Percentiles rank a stretch among this genome's conserved stretches.
Evolutionary conservation across 2,113 vertebrate genomes (phyloP).

Genomic region (Panthera tigris): DNA sequence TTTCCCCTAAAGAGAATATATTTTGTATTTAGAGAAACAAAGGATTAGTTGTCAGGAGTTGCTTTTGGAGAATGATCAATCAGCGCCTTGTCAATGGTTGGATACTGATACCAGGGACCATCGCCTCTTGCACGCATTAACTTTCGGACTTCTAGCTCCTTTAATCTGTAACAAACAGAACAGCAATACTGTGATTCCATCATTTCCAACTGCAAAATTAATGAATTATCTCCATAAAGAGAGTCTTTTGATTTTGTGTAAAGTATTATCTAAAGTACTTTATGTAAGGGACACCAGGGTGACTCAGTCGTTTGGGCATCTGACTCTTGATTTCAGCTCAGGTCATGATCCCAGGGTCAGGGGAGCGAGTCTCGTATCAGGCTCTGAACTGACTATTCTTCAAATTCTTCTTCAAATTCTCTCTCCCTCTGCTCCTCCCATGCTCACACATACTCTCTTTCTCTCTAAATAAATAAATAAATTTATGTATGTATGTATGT

Average conservation of each 20-base stretch:
- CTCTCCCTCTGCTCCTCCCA: too few species aligned
- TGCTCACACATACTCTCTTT: too few species aligned
- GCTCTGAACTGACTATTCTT: too few species aligned
- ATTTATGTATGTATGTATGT: not conserved
- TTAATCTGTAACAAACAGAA: constrained; percentile 82
- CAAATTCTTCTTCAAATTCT: too few species aligned
- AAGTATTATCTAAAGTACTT: not conserved
- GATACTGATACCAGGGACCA: constrained; percentile 92
- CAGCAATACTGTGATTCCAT: not conserved
- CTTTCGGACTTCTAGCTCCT: constrained; percentile 86
- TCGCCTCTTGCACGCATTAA: constrained; percentile 93
- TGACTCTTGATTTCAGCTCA: too few species aligned
- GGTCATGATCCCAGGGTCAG: too few species aligned
- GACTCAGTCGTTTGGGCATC: too few species aligned
- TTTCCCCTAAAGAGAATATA: constrained; percentile 41
- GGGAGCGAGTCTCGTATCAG: too few species aligned
- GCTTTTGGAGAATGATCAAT: constrained; percentile 89
- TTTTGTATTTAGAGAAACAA: constrained; percentile 27
- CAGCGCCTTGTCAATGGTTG: constrained; percentile 87
- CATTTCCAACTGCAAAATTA: not conserved
- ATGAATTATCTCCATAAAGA: not conserved
- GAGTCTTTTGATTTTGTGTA: not conserved
- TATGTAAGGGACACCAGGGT: too few species aligned
- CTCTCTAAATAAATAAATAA: too few species aligned
- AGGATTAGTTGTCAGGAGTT: constrained; percentile 89